Evolutionary conservation across 2,113 vertebrate species (phyloP).

Genomic region (Colaptes auratus): DNA sequence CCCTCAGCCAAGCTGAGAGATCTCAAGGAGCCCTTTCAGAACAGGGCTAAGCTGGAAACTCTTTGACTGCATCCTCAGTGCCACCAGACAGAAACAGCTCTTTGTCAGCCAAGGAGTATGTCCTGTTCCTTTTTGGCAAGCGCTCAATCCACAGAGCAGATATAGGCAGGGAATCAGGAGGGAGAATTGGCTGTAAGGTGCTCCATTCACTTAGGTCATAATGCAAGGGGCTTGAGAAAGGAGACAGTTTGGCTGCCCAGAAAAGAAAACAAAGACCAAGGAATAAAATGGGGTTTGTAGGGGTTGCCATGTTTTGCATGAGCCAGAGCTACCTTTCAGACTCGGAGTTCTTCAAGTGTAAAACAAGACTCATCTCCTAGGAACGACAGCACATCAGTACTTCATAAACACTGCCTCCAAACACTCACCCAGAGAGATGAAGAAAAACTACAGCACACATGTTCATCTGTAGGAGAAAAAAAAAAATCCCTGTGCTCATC

Average conservation of each 20-base stretch:
- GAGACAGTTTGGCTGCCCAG: neutral
- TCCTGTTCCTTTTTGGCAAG: slow-evolving; percentile 9
- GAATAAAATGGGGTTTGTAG: neutral
- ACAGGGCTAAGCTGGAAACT: neutral
- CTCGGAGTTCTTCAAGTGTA: neutral
- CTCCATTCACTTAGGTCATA: neutral
- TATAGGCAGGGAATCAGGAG: neutral
- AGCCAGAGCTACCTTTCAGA: neutral
- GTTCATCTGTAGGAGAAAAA: neutral
- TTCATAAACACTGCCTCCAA: neutral
- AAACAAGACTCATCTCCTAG: slow-evolving; percentile 15
- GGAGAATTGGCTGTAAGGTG: neutral
- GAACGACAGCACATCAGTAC: neutral
- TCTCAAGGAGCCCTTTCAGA: slow-evolving; percentile 28
- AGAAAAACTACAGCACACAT: neutral
- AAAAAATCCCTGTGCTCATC: neutral
- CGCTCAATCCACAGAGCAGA: neutral
- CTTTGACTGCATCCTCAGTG: neutral
- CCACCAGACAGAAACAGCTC: neutral
- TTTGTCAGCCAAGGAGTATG: neutral
- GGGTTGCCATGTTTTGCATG: neutral
- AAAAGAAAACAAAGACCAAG: neutral
- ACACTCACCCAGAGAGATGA: neutral
- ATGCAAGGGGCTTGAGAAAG: neutral
- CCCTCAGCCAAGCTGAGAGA: neutral